Evolutionary conservation across 2,113 vertebrate genomes (phyloP), one percentile per base, ranked within the genome.

Genomic region (Rhodinocichla rosea): DNA sequence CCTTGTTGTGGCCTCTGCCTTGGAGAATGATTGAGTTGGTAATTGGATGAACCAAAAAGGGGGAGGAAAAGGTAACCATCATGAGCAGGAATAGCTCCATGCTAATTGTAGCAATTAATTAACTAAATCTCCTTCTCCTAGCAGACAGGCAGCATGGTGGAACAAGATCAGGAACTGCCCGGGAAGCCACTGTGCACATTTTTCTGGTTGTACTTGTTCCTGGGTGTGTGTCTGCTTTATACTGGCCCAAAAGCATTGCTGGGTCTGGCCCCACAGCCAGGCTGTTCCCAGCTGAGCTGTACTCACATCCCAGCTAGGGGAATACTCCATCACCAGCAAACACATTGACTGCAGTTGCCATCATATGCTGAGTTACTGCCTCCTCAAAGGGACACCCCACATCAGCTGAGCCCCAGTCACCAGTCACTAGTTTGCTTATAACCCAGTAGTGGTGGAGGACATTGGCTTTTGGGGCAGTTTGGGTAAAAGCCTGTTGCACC

Each of bases 61-160:
- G 19, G 37, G 45, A 90, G 63, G 59, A 83, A 88, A 55, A 87
- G 44, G 49, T 94, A 91, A 56, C 69, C 52, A 23, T 83, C 83
- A 11, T 10, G 27, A 53, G 52, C 83, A 95, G 56, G 27, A 92
- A 84, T 67, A 94, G 64, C 77, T 90, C 68, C 35, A 55, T 78
- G 86, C 33, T 94, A 94, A 94, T 94, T 95, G 86, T 70, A 95
- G 80, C 68, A 94, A 94, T 95, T 96, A 92, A 91, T 94, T 93
- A 96, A 86, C 69, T 64, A 89, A 94, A 81, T 12, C 22, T 81
- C 56, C 55, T 37, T 73, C 55, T 96, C 73, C 77, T 49, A 79
- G 80, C 80, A 92, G 91, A 78, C 63, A 56, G 44, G 52, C 88
- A 93, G 70, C 0, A 0, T 57, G 17, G 87, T 0, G 4, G 59